phyloP scores from a whole-genome alignment of 64 coral and sea anemone genomes.

The Actinia equina region DNA sequence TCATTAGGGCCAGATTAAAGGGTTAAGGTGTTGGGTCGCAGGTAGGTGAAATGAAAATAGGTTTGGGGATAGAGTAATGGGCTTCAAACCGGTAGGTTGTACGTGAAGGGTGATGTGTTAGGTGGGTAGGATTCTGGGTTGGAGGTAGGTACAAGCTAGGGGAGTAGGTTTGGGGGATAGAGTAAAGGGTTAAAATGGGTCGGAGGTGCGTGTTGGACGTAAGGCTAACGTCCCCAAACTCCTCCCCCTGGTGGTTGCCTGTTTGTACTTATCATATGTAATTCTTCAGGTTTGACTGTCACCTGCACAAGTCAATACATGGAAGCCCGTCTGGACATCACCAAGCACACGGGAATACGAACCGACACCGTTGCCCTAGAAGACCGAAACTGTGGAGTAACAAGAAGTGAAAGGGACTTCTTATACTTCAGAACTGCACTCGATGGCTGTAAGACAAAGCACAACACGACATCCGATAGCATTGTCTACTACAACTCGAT shows the following conservation, averaged over 20 bases:
- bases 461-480: conserved; percentile 23
- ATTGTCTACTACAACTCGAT: conserved; percentile 68
- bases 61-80: too few species aligned
- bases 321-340: conserved; percentile 28
- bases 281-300: conserved; percentile 41
- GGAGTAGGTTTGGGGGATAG: too few species aligned
- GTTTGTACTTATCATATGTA: not conserved
- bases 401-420: not conserved
- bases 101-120: too few species aligned
- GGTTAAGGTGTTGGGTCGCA: too few species aligned
- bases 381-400: conserved; percentile 40
- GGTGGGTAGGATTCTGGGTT: too few species aligned
- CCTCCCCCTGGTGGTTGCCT: not conserved
- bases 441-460: conserved; percentile 57
- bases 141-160: too few species aligned
- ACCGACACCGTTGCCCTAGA: conserved; percentile 38
- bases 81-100: too few species aligned
- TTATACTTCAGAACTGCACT: conserved; percentile 34
- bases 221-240: too few species aligned
- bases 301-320: conserved; percentile 41
- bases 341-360: not conserved
- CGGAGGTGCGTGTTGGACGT: too few species aligned
- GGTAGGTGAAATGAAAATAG: too few species aligned
- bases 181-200: too few species aligned
- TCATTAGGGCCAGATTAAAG: too few species aligned